phyloP scores from a whole-genome alignment of 2,888 invertebrate species.

The Stictocephala bisonia region DNA sequence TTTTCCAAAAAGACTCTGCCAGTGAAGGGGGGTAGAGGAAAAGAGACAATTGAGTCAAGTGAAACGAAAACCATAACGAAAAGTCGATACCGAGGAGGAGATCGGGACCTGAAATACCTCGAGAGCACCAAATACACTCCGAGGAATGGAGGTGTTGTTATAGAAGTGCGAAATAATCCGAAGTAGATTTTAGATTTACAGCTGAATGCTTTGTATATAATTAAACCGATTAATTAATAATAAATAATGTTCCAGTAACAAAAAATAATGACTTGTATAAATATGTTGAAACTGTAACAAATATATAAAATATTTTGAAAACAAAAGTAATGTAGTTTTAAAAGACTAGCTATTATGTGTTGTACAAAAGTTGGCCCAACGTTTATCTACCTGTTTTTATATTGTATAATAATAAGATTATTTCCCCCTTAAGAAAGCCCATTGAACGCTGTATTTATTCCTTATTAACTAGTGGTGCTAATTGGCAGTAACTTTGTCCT shows the following conservation, averaged over 20 bases:
- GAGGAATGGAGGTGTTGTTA: constrained; percentile 67
- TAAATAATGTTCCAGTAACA: constrained; percentile 6
- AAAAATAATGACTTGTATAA: background rate
- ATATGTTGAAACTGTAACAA: background rate
- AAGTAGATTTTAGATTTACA: constrained; percentile 18
- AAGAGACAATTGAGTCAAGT: constrained; percentile 77
- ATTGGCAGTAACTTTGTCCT: constrained; percentile 17
- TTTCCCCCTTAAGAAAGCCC: too few relatives aligned
- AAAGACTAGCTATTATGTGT: too few relatives aligned
- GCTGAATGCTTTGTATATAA: constrained; percentile 20
- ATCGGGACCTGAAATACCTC: constrained; percentile 67
- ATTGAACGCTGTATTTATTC: too few relatives aligned
- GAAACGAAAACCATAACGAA: constrained; percentile 78
- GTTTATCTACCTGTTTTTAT: too few relatives aligned
- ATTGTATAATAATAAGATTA: too few relatives aligned
- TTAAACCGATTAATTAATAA: constrained; percentile 19
- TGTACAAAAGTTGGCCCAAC: too few relatives aligned
- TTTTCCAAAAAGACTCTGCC: constrained; percentile 77
- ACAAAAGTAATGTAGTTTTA: background rate
- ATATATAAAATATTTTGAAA: background rate
- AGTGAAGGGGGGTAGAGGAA: constrained; percentile 70
- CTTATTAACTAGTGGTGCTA: constrained; percentile 20
- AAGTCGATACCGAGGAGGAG: constrained; percentile 69
- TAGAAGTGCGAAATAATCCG: constrained; percentile 69
- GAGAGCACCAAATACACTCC: constrained; percentile 64